A percentile compares a stretch with the other conserved stretches of the same genome.
Conservation (phyloP, 2,888 invertebrate genomes). For the Hirtodrosophila alboralis region DNA sequence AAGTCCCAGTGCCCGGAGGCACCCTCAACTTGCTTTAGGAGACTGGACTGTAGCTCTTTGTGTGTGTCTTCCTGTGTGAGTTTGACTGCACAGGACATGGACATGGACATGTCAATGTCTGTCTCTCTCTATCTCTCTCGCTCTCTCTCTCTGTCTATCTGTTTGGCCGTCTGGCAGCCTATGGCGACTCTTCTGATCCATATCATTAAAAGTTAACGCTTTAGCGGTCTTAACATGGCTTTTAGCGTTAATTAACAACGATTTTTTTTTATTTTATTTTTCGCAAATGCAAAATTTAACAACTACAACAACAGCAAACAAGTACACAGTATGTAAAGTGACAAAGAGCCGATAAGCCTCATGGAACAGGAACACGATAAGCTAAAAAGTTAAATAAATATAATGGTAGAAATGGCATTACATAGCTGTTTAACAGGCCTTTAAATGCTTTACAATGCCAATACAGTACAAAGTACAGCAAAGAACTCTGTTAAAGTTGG, state of each 20-base stretch:
- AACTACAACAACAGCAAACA: conserved; percentile 34
- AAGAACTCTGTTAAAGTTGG: no score
- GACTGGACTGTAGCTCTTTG: conserved; percentile 9
- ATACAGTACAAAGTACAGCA: no score
- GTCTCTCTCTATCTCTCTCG: conserved; percentile 67
- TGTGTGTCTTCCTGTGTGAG: conserved; percentile 59
- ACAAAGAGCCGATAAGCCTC: conserved; percentile 67
- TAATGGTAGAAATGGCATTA: conserved; percentile 24
- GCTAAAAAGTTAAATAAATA: conserved; percentile 39
- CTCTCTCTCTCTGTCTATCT: conserved; percentile 38
- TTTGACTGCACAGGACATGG: conserved; percentile 78
- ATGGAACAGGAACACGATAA: conserved; percentile 45
- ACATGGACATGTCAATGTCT: conserved; percentile 80
- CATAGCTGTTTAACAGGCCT: conserved; percentile 2
- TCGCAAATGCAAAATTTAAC: conserved; percentile 59
- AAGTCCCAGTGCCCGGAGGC: conserved; percentile 42
- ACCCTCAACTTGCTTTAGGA: conserved; percentile 57
- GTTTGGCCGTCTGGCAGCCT: conserved; percentile 28
- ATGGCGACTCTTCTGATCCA: conserved; percentile 70
- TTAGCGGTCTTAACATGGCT: conserved; percentile 78
- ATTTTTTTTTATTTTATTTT: no score
- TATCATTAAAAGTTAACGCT: conserved; percentile 79
- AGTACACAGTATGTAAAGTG: conserved; percentile 62
- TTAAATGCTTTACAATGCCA: no score
- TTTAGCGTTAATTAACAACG: conserved; percentile 81